Evolutionary conservation across 2,113 vertebrate genomes (phyloP), one percentile per base, ranked within the genome.

Genomic region (Platichthys flesus): DNA sequence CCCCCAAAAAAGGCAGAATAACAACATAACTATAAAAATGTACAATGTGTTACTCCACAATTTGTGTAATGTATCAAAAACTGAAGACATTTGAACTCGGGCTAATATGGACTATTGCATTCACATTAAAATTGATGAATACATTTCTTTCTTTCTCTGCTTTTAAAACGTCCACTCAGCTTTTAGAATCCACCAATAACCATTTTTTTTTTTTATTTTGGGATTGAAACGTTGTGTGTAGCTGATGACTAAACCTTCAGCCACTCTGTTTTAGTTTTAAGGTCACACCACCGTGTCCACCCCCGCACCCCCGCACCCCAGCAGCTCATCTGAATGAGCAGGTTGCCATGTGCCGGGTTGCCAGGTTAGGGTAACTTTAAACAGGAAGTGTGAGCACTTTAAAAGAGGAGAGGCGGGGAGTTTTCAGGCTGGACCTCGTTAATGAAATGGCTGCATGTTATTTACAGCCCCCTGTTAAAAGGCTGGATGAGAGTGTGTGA

Each of bases 391-490:
- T 82, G 88, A 49, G 13, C 3, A 45, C 72, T 85, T 88, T 86
- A 83, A 89, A 82, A 81, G 78, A 78, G 49, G 45, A 78, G 81
- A 72, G 71, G 83, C 82, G 73, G 83, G 24, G 69, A 78, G 62
- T 82, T 89, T 78, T 82, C 74, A 68, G 86, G 77, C 89, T 85
- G 90, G 84, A 79, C 23, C 89, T 87, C 70, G 52, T 93, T 93
- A 92, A 90, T 90, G 85, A 87, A 90, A 90, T 76, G 75, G 85
- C 86, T 88, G 83, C 82, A 84, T 85, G 90, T 92, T 93, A 93
- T 93, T 93, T 93, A 92, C 71, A 81, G 68, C 85, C 84, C 63
- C 85, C 85, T 85, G 86, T 92, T 93, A 93, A 92, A 91, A 83
- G 72, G 67, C 83, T 88, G 83, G 75, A 72, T 72, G 80, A 75